A percentile compares a stretch with the other conserved stretches of the same genome.
Evolutionary conservation across 2,113 vertebrate species (phyloP).

Genomic region (Lota lota): DNA sequence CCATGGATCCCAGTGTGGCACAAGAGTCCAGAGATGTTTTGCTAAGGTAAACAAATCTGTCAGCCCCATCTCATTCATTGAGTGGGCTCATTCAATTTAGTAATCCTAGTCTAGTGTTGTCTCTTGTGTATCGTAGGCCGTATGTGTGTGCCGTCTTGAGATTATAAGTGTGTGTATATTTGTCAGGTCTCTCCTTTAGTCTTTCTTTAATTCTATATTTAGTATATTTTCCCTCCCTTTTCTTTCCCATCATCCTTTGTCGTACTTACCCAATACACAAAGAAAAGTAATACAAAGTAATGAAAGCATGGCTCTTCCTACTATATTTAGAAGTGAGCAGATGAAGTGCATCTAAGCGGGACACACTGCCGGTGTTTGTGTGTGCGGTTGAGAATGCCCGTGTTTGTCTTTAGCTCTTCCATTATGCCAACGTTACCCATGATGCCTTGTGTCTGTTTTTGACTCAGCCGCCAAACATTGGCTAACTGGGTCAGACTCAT

Average conservation of each 20-base stretch:
- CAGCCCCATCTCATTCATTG: too few relatives aligned
- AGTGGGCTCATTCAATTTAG: too few relatives aligned
- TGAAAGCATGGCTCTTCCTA: conserved; percentile 52
- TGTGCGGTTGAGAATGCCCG: conserved; percentile 34
- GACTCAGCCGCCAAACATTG: conserved; percentile 56
- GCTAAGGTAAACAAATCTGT: too few relatives aligned
- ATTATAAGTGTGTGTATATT: neutral
- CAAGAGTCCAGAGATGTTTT: too few relatives aligned
- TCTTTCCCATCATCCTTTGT: conserved; percentile 43
- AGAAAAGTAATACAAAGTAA: conserved; percentile 29
- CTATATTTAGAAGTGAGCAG: conserved; percentile 71
- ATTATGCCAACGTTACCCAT: conserved; percentile 53
- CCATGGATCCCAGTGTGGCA: too few relatives aligned
- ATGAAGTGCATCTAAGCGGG: conserved; percentile 64
- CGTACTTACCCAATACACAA: conserved; percentile 37
- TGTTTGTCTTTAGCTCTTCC: conserved; percentile 45
- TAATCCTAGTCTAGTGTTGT: neutral
- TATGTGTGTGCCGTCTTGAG: neutral
- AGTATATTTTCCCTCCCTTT: conserved; percentile 9
- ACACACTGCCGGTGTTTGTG: conserved; percentile 47
- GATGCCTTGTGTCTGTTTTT: conserved; percentile 50
- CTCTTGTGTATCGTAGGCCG: neutral
- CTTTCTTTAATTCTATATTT: neutral
- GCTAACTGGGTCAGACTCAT: conserved; percentile 53
- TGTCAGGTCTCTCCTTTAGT: neutral